Percentiles rank a stretch among this genome's conserved stretches.
These are phyloP conservation scores for Caenorhabditis doughertyi DNA, from an alignment of 2,888 invertebrate genomes.

Conservation along the genomic window DNA sequence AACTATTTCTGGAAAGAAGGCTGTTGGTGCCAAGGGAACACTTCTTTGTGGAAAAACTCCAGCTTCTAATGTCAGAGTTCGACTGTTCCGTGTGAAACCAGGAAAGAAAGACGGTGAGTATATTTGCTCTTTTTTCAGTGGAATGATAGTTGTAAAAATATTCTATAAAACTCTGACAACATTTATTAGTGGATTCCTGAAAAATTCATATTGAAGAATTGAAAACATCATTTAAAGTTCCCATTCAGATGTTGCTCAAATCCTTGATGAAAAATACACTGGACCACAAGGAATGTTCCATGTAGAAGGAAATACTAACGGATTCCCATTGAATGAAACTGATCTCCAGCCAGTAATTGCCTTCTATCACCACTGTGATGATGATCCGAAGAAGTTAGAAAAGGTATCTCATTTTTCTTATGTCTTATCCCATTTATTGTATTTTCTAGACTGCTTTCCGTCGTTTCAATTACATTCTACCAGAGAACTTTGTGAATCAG, in stretches of 20 bases:
- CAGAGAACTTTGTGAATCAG: constrained; percentile 66
- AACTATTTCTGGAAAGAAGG: constrained; percentile 61
- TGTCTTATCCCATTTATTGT: neutral
- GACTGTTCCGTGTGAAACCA: constrained; percentile 71
- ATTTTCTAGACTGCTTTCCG: constrained; percentile 70
- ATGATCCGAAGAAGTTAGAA: constrained; percentile 69
- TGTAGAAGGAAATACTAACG: constrained; percentile 72
- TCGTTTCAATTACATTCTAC: constrained; percentile 70
- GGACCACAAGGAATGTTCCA: constrained; percentile 73
- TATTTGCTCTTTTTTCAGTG: neutral
- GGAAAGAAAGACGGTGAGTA: constrained; percentile 67
- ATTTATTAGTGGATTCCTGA: too few species aligned
- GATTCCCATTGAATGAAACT: constrained; percentile 73
- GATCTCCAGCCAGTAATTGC: constrained; percentile 67
- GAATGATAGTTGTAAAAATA: too few species aligned
- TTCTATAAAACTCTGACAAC: too few species aligned
- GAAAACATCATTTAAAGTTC: neutral
- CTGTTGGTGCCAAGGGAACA: constrained; percentile 68
- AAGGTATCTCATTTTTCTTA: constrained; percentile 59
- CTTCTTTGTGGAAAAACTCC: constrained; percentile 70
- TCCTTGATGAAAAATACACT: constrained; percentile 68
- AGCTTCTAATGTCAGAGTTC: constrained; percentile 69
- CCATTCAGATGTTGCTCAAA: constrained; percentile 69
- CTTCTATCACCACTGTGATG: constrained; percentile 73
- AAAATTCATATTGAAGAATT: too few species aligned